Base-by-base conservation (phyloP, 2,113 vertebrate genomes). In the Chaetorhynchus papuensis region DNA sequence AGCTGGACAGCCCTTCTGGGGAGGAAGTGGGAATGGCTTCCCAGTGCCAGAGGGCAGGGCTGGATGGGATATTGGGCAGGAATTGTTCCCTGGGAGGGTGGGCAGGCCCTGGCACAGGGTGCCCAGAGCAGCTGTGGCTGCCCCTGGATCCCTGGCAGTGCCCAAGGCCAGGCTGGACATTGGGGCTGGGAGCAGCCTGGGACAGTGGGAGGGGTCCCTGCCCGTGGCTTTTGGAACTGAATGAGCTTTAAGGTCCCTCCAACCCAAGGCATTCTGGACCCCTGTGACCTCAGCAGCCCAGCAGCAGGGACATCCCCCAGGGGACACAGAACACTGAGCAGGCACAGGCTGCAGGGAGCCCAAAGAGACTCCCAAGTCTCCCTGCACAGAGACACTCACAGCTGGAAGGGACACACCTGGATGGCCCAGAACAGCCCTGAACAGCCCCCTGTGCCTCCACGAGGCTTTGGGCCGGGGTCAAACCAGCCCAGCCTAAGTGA, bases 391-490 rank as follows among this genome's bases (percentile, higher is more conserved):
- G 42, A 63, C 17, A 1, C 11, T 57, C 31, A 17, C 84, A 49
- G 17, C 57, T 42, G 31, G 37, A 15, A 63, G 28, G 63, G 53
- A 63, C 47, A 76, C 37, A 9, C 21, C 30, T 50, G 65, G 4
- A 1, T 2, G n/a, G 64, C 54, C 59, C 44, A 22, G 79, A 65
- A 26, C 49, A 59, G 41, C 49, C 59, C 44, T 24, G 79, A 65
- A 26, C 49, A 59, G 41, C 49, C 47, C 35, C 33, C 24, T 41
- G 15, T 31, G 45, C 64, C 21, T 11, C 27, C 24, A 31, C 1
- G 0, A 24, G 60, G 23, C 8, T 45, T 26, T 42, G 41, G 63
- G 60, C 26, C 0, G 0, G 42, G 27, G 7, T 20, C 64, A 41
- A 71, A n/a, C 11, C 11, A 24, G 11, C 11, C 41, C 80, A 53